phyloP scores from a whole-genome alignment of 2,113 vertebrate genomes.

The Pomatostomus ruficeps region DNA sequence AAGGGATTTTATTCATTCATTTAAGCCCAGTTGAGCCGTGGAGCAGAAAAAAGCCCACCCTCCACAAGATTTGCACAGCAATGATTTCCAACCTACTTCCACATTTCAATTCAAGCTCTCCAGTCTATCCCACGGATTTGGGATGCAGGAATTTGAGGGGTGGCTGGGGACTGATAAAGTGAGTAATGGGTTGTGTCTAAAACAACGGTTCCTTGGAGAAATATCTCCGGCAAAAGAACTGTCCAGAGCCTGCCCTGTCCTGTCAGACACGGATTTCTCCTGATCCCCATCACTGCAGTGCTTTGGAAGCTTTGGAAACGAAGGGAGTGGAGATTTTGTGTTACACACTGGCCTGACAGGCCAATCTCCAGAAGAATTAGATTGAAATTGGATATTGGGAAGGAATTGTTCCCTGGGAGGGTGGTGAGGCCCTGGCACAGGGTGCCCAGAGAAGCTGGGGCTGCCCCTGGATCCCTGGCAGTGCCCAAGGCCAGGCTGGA shows the following conservation, averaged over 20 bases:
- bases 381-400: neutral
- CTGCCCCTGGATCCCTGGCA: neutral
- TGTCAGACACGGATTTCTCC: neutral
- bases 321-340: neutral
- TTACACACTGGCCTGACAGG: neutral
- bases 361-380: neutral
- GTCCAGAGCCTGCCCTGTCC: neutral
- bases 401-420: neutral
- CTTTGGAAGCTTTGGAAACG: neutral
- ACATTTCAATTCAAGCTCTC: neutral
- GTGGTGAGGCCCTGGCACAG: neutral
- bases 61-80: neutral
- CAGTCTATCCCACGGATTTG: neutral
- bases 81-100: neutral
- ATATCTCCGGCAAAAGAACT: neutral
- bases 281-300: neutral
- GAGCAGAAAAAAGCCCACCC: neutral
- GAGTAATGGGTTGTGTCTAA: neutral
- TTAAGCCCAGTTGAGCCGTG: neutral
- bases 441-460: neutral
- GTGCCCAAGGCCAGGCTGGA: neutral
- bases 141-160: neutral
- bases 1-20: neutral
- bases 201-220: neutral
- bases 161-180: neutral